These are phyloP conservation scores for Pristionchus arcanus DNA, from an alignment of 2,888 invertebrate species.

Conservation along the genomic window DNA sequence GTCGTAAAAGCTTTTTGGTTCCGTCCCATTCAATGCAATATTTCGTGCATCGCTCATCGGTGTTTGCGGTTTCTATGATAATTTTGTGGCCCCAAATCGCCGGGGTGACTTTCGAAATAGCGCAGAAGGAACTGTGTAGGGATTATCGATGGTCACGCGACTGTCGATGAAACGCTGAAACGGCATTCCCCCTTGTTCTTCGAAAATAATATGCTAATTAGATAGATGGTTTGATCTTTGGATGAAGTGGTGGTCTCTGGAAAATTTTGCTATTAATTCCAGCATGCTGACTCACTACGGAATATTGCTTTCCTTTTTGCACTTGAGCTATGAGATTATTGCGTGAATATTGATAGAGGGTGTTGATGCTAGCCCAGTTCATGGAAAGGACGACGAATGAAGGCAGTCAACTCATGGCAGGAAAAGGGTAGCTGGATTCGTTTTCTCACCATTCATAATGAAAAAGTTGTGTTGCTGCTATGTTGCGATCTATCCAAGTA, in stretches of 20 bases:
- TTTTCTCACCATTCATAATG: no score
- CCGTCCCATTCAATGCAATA: neutral
- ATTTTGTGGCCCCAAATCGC: neutral
- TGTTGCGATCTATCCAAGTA: neutral
- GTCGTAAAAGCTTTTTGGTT: neutral
- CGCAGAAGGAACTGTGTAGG: neutral
- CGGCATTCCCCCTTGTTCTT: neutral
- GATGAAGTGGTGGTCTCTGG: neutral
- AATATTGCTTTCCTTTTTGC: neutral
- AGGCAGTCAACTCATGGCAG: neutral
- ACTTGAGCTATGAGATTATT: no score
- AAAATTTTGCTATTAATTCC: neutral
- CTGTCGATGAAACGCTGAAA: neutral
- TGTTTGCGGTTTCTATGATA: neutral
- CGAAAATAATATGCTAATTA: slow-evolving; percentile 24
- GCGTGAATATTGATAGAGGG: no score
- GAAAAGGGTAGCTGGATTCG: no score
- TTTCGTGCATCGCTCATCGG: neutral
- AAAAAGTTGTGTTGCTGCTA: no score
- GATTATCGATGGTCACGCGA: slow-evolving; percentile 23
- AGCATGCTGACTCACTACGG: neutral
- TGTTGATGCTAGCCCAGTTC: neutral
- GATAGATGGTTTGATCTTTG: slow-evolving; percentile 30
- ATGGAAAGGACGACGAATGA: neutral
- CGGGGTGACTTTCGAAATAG: slow-evolving; percentile 7